phyloP scores from a whole-genome alignment of 2,888 invertebrate species.

The Theristus sp. region DNA sequence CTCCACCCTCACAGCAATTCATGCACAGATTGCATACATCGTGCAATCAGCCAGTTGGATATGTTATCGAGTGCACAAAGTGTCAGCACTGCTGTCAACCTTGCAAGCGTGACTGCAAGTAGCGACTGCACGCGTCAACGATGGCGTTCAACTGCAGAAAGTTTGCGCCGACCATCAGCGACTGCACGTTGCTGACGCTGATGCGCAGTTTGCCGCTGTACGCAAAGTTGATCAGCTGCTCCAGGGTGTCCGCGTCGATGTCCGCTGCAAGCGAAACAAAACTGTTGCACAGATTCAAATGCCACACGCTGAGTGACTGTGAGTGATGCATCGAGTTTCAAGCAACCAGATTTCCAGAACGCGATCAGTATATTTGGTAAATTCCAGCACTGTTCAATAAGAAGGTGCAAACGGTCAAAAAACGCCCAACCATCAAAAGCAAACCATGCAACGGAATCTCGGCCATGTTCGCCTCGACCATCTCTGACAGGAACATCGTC shows the following conservation, averaged over 20 bases:
- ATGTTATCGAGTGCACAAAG: no score
- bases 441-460: slow-evolving; percentile 56
- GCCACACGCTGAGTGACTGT: no score
- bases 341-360: no score
- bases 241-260: slow-evolving; percentile 42
- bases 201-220: slow-evolving; percentile 58
- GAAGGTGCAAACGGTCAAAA: no score
- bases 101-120: slow-evolving; percentile 42
- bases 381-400: no score
- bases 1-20: no score
- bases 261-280: no score
- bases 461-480: slow-evolving; percentile 61
- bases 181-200: slow-evolving; percentile 54
- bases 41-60: no score
- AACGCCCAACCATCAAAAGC: background rate
- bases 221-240: slow-evolving; percentile 54
- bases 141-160: slow-evolving; percentile 60
- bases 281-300: no score
- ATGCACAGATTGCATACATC: no score
- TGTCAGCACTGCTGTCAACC: background rate
- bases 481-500: slow-evolving; percentile 71
- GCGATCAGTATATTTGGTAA: no score
- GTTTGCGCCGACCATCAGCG: slow-evolving; percentile 61
- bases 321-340: no score
- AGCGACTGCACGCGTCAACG: slow-evolving; percentile 61